These are phyloP conservation scores for Ostrea edulis DNA, from an alignment of 1,140 invertebrate species.

Conservation along the genomic window DNA sequence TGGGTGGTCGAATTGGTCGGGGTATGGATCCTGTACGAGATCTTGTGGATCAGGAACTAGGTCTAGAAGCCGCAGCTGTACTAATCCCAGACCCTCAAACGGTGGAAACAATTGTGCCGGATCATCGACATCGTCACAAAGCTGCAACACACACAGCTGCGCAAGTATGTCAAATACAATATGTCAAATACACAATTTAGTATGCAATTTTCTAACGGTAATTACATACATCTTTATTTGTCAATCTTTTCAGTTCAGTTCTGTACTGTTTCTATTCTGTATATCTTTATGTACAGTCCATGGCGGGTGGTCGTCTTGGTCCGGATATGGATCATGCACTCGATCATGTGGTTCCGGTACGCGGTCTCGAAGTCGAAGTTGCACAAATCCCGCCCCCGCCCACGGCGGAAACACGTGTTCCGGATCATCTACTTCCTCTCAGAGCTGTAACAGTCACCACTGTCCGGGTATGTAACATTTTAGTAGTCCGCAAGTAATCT, in stretches of 20 bases:
- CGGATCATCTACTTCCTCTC: neutral
- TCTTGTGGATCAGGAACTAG: slow-evolving; percentile 61
- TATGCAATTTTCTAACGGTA: too few relatives aligned
- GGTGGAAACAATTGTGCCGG: slow-evolving; percentile 65
- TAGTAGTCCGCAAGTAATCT: too few relatives aligned
- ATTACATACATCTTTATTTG: neutral
- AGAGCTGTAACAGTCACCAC: slow-evolving; percentile 15
- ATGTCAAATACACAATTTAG: neutral
- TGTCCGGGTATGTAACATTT: neutral
- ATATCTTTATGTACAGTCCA: slow-evolving; percentile 61
- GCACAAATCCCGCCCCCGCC: slow-evolving; percentile 51
- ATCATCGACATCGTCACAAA: neutral
- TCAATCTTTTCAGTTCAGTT: too few relatives aligned
- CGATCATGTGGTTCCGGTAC: slow-evolving; percentile 93
- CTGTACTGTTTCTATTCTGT: too few relatives aligned
- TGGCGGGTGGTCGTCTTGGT: slow-evolving; percentile 78
- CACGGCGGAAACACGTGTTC: slow-evolving; percentile 37
- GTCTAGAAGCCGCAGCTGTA: slow-evolving; percentile 58
- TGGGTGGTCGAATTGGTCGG: slow-evolving; percentile 65
- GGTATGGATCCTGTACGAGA: slow-evolving; percentile 62
- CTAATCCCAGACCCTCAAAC: slow-evolving; percentile 59
- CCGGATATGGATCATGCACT: slow-evolving; percentile 92
- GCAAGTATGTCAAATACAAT: neutral
- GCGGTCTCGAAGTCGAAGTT: slow-evolving; percentile 82
- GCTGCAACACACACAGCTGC: slow-evolving; percentile 35